Evolutionary conservation across 2,113 vertebrate genomes (phyloP), one percentile per base, ranked within the genome.

Genomic region (Aythya baeri): DNA sequence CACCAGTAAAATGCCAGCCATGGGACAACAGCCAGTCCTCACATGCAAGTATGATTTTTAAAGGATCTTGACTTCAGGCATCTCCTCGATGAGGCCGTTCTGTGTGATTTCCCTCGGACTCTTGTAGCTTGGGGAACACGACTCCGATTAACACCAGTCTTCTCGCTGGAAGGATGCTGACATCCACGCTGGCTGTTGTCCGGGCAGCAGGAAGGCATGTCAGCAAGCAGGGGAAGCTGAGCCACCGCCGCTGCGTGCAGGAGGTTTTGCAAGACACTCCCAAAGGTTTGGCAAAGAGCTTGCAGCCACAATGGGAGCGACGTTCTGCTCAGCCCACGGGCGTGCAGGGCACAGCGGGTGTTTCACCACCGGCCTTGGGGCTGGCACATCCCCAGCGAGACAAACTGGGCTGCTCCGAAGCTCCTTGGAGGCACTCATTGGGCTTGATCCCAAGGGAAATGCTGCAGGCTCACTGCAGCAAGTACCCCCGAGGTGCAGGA

Each of bases 201-300:
- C 66, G 59, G 32, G 83, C 70, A 44, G 65, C 18, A 4, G 29
- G 13, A 31, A 44, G 86, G 80, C 86, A 26, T 25, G 9, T 54
- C 32, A 54, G 36, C 18, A n/a, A 66, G 63, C 25, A 71, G 46
- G 80, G 88, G 57, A 58, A 83, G 34, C 13, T 6, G 18, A 36
- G 55, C 73, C 76, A 66, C 36, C 32, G 4, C 17, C 0, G 0
- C 38, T 7, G 54, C 6, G 5, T 13, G 1, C 12, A 4, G 79
- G 62, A 88, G 72, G 15, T 44, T 83, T 85, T 62, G 34, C 68
- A 36, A 80, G 86, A 62, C 73, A 49, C 76, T 96, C 73, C 73
- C 80, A 90, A 6, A 9, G 6, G 4, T 6, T 44, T 59, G 83
- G 75, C 67, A 83, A 66, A 70, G 75, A 4, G 3, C 67, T 85